These are phyloP conservation scores for Melolontha melolontha DNA, from an alignment of 2,888 invertebrate species.

Conservation along the genomic window DNA sequence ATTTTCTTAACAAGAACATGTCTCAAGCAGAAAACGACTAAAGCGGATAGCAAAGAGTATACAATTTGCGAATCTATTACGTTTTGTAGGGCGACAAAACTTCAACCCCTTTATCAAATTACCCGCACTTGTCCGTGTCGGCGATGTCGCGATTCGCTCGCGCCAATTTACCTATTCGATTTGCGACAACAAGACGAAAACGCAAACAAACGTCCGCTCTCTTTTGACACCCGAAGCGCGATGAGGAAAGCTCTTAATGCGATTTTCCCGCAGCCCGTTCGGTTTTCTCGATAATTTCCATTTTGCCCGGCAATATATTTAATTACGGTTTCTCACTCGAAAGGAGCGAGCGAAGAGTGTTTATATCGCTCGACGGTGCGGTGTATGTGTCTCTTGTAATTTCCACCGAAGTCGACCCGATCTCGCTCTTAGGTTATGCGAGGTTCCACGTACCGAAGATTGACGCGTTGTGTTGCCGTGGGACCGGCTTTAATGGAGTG, in stretches of 20 bases:
- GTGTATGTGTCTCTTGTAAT: too few species aligned
- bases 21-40: too few species aligned
- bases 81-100: slow-evolving; percentile 5
- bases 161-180: too few species aligned
- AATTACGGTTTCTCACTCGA: slow-evolving; percentile 8
- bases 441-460: too few species aligned
- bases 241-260: slow-evolving; percentile 19
- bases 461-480: neutral
- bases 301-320: slow-evolving; percentile 29
- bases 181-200: neutral
- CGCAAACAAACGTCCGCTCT: neutral
- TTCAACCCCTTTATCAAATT: slow-evolving; percentile 34
- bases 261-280: slow-evolving; percentile 15
- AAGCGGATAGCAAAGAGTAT: neutral
- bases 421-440: too few species aligned
- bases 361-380: neutral
- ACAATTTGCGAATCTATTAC: slow-evolving; percentile 22
- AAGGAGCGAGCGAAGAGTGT: slow-evolving; percentile 6
- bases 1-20: too few species aligned
- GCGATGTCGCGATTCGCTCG: too few species aligned
- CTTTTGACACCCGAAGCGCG: slow-evolving; percentile 1
- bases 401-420: too few species aligned
- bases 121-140: slow-evolving; percentile 15
- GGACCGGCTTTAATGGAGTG: neutral
- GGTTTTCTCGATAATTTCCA: slow-evolving; percentile 28